phyloP scores from a whole-genome alignment of 2,888 invertebrate genomes.

The Cantharis flavilabris region DNA sequence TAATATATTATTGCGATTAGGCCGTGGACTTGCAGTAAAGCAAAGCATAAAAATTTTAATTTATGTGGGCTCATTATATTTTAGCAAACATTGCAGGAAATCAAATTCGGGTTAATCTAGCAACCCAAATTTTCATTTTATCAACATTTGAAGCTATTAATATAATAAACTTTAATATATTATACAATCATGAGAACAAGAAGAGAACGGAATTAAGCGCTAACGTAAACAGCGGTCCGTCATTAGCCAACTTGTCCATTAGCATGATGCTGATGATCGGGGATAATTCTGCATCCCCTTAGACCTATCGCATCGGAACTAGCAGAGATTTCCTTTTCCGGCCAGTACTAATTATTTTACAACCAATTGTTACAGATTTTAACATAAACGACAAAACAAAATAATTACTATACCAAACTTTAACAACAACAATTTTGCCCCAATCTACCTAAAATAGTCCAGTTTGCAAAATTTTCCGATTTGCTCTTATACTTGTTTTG shows the following conservation, averaged over 20 bases:
- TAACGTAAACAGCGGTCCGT: constrained; percentile 50
- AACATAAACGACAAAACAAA: constrained; percentile 10
- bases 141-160: neutral
- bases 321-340: constrained; percentile 43
- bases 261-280: constrained; percentile 46
- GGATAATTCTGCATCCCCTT: constrained; percentile 44
- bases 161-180: neutral
- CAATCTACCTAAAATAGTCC: neutral
- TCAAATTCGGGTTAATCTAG: neutral
- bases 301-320: constrained; percentile 45
- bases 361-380: constrained; percentile 33
- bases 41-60: neutral
- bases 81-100: neutral
- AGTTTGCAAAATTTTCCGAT: neutral
- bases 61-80: neutral
- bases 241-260: constrained; percentile 51
- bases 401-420: constrained; percentile 8
- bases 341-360: constrained; percentile 41
- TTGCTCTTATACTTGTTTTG: neutral
- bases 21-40: no score
- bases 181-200: constrained; percentile 19
- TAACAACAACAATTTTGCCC: neutral
- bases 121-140: neutral
- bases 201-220: constrained; percentile 43
- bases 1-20: neutral